Percentiles rank a stretch among this genome's conserved stretches.
Conservation (phyloP, 2,888 invertebrate genomes). For the Rhorus exstirpatorius region DNA sequence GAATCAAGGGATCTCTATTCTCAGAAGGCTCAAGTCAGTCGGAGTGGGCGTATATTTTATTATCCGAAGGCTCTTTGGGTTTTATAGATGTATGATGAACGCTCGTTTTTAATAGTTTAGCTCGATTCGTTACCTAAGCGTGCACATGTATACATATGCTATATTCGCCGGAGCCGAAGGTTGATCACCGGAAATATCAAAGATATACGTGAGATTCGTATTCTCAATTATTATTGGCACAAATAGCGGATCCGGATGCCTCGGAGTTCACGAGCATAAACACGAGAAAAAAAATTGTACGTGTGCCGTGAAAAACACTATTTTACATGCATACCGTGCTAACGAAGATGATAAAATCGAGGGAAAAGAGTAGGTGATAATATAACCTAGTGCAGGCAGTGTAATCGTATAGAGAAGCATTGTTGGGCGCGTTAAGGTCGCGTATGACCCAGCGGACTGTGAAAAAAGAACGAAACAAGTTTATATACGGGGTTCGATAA, state of each 20-base stretch:
- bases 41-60: slow-evolving; percentile 64
- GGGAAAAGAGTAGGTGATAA: not conserved
- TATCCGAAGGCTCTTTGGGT: slow-evolving; percentile 66
- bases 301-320: no score
- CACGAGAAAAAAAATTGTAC: no score
- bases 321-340: no score
- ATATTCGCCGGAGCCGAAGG: slow-evolving; percentile 8
- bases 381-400: slow-evolving; percentile 2
- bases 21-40: slow-evolving; percentile 63
- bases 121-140: not conserved
- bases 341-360: not conserved
- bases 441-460: slow-evolving; percentile 37
- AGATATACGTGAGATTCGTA: slow-evolving; percentile 15
- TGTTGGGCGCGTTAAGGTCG: slow-evolving; percentile 16
- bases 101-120: not conserved
- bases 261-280: no score
- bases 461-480: slow-evolving; percentile 55
- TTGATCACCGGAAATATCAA: slow-evolving; percentile 41
- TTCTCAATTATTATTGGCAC: not conserved
- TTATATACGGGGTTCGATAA: slow-evolving; percentile 68
- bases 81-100: slow-evolving; percentile 51
- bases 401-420: slow-evolving; percentile 26
- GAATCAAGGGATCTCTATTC: slow-evolving; percentile 53
- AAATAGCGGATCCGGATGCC: no score
- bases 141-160: not conserved